Evolutionary conservation across 1,140 invertebrate genomes (phyloP).

Genomic region (Halesus radiatus): DNA sequence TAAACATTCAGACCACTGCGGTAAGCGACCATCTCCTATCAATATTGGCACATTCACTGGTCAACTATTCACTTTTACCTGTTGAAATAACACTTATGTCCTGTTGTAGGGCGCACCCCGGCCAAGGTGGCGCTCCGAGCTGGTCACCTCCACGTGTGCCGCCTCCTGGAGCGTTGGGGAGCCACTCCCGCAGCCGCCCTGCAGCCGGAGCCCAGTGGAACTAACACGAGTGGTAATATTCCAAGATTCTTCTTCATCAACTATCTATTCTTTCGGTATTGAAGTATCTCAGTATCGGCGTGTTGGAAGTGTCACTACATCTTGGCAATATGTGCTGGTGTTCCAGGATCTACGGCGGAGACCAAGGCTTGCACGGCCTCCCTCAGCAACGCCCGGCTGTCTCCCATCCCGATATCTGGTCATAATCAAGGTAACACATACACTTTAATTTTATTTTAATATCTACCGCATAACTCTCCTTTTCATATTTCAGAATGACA

Average conservation of each 20-base stretch:
- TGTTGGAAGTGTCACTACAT: too few species aligned
- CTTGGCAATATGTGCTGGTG: background rate
- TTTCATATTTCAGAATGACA: too few species aligned
- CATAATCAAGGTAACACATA: slow-evolving; percentile 47
- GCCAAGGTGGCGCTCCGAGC: slow-evolving; percentile 73
- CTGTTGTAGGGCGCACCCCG: slow-evolving; percentile 73
- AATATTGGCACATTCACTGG: background rate
- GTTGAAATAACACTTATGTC: slow-evolving; percentile 76
- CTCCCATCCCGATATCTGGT: slow-evolving; percentile 73
- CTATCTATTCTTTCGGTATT: too few species aligned
- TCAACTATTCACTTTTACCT: background rate
- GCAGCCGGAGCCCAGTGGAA: slow-evolving; percentile 41
- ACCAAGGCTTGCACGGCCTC: slow-evolving; percentile 73
- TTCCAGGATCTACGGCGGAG: slow-evolving; percentile 74
- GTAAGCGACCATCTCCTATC: slow-evolving; percentile 62
- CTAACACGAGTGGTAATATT: slow-evolving; percentile 48
- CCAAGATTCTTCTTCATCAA: background rate
- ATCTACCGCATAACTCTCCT: too few species aligned
- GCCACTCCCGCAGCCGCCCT: slow-evolving; percentile 46
- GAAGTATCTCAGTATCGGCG: too few species aligned
- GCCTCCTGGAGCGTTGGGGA: slow-evolving; percentile 68
- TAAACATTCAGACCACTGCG: slow-evolving; percentile 92
- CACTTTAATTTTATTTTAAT: too few species aligned
- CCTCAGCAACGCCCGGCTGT: slow-evolving; percentile 57
- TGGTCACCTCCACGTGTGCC: slow-evolving; percentile 69